Base-by-base conservation (phyloP, 2,888 invertebrate genomes). In the Suillia variegata region DNA sequence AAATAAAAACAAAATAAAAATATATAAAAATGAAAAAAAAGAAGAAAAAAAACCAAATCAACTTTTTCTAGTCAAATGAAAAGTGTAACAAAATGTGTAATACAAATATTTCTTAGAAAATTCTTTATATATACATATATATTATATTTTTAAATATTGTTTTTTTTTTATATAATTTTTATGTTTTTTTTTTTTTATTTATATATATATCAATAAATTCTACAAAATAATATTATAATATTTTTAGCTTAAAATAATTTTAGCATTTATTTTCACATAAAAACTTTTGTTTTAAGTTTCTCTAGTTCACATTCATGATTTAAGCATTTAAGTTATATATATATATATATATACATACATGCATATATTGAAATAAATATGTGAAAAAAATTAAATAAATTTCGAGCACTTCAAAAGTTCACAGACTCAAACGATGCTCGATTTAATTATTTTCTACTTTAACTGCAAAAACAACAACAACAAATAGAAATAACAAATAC, bases 21-120 rank as follows among this genome's bases (percentile, higher is more conserved):
- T 18, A 45, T 20, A 55, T 18, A 45, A 31, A 31, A 48, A 12
- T 18, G 18, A 34, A 55, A 49, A 34, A 15, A 26, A 56, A 53
- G 18, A 48, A 50, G 45, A 62, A 63, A 50, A 56, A 56, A 56
- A 56, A 57, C 56, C 38, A 56, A 56, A 57, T 58, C 38, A 49
- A 62, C 45, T 58, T 68, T 70, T 65, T 66, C 68, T 71, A 70
- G 70, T 70, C 70, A 70, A 64, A 67, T 65, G 62, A 63, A 60
- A 53, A 63, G 33, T 38, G 62, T 52, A 38, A 54, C 55, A 61
- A 58, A 21, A 61, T 54, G 52, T 58, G 53, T 48, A 58, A 61
- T 58, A 53, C 47, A 63, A 50, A 56, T 56, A 57, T 59, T 54
- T 60, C 54, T 54, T 62, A 53, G 55, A 64, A 59, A 55, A 53